Evolutionary conservation across 2,888 invertebrate species (phyloP).

Genomic region (Maniola hyperantus): DNA sequence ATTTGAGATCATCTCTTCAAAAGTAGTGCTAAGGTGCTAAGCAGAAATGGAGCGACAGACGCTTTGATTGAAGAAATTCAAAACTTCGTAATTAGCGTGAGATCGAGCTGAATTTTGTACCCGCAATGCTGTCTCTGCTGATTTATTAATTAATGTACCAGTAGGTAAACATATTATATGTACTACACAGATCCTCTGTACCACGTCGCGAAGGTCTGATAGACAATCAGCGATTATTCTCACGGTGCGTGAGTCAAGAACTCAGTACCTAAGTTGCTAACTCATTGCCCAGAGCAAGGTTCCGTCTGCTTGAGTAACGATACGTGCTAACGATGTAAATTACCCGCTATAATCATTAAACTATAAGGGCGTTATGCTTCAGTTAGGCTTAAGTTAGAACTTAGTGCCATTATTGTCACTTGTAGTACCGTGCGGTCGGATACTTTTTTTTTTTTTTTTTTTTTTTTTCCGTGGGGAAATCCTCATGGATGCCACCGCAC

Average conservation of each 20-base stretch:
- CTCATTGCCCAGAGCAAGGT: constrained; percentile 60
- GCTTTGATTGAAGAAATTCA: no score
- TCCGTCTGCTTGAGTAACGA: constrained; percentile 56
- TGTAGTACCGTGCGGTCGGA: neutral
- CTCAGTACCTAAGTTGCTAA: constrained; percentile 15
- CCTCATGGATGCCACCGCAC: no score
- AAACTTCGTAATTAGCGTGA: no score
- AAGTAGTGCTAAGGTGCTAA: no score
- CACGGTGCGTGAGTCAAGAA: constrained; percentile 70
- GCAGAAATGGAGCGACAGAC: no score
- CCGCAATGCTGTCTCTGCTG: neutral
- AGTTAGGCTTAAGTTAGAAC: constrained; percentile 43
- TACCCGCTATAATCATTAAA: constrained; percentile 32
- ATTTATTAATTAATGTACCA: constrained; percentile 28
- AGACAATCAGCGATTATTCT: constrained; percentile 50
- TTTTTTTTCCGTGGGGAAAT: no score
- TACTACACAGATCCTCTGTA: constrained; percentile 17
- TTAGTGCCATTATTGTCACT: neutral
- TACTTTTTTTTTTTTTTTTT: no score
- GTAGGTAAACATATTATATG: neutral
- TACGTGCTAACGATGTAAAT: constrained; percentile 67
- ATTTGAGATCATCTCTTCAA: no score
- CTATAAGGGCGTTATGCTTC: constrained; percentile 58
- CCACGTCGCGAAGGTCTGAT: constrained; percentile 40
- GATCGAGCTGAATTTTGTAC: neutral